Evolutionary conservation across 2,797 vertebrate genomes (phyloP).

Genomic region (Phylloscopus collybita): DNA sequence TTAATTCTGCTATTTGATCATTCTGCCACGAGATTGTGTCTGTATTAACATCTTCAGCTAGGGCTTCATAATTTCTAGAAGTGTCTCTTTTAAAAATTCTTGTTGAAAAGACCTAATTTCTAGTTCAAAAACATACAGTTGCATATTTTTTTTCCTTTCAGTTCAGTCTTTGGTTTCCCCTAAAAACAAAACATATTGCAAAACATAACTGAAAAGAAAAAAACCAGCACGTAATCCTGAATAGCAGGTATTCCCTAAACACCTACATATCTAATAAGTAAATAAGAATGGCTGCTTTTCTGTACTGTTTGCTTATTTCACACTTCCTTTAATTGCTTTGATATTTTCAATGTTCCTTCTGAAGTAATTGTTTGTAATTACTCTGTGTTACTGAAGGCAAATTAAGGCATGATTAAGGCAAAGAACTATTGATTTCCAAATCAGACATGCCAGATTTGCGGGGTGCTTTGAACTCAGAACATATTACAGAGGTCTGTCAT

Average conservation of each 20-base stretch:
- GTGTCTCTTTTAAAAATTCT: neutral
- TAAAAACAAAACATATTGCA: neutral
- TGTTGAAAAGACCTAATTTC: neutral
- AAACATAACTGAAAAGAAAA: neutral
- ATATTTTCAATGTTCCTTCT: neutral
- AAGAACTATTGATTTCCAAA: neutral
- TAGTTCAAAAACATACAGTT: neutral
- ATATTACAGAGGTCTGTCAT: neutral
- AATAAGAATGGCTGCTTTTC: neutral
- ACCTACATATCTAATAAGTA: neutral
- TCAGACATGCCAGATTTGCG: neutral
- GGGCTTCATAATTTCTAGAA: neutral
- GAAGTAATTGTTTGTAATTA: neutral
- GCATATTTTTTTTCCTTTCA: neutral
- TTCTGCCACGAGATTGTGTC: neutral
- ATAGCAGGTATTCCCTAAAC: neutral
- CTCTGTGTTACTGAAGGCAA: neutral
- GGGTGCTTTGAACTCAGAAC: neutral
- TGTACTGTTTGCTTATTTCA: neutral
- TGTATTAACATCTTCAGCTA: neutral
- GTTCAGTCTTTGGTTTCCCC: neutral
- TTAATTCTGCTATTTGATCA: neutral
- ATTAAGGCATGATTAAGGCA: neutral
- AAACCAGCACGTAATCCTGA: neutral
- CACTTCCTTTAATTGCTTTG: neutral